phyloP scores from a whole-genome alignment of 2,797 vertebrate species.

The Sebastes steindachneri region DNA sequence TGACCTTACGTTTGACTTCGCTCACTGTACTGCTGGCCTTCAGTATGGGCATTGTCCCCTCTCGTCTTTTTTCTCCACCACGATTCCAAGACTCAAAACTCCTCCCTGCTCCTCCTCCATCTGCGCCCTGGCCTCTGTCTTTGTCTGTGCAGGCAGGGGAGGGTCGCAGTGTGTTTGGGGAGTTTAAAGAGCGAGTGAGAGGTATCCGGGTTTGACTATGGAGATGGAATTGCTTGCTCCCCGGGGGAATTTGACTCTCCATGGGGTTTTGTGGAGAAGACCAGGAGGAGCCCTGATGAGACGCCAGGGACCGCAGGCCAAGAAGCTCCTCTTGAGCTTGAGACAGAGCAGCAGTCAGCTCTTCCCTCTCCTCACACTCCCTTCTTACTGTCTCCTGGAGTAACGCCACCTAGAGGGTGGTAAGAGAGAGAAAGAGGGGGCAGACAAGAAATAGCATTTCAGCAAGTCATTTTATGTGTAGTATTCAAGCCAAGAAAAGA shows the following conservation, averaged over 20 bases:
- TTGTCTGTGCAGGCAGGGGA: conserved; percentile 27
- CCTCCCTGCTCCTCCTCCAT: conserved; percentile 8
- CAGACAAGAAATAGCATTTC: not conserved
- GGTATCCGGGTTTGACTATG: conserved; percentile 36
- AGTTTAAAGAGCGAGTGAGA: conserved; percentile 43
- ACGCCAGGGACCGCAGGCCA: conserved; percentile 55
- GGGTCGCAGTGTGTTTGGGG: conserved; percentile 63
- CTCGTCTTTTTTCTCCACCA: conserved; percentile 20
- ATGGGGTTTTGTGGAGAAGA: conserved; percentile 34
- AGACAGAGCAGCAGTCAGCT: conserved; percentile 88
- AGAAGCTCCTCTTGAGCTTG: conserved; percentile 85
- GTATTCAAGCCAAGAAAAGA: not conserved
- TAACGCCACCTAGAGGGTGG: conserved; percentile 80
- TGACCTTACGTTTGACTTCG: conserved; percentile 66
- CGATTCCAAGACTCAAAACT: conserved; percentile 29
- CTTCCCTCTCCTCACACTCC: conserved; percentile 92
- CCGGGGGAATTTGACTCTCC: not conserved
- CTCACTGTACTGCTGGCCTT: conserved; percentile 41
- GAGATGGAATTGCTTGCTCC: conserved; percentile 10
- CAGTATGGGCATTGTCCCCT: conserved; percentile 62
- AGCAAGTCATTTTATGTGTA: not conserved
- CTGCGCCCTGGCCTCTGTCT: conserved; percentile 18
- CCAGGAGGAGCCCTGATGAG: conserved; percentile 36
- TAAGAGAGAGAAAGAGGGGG: not conserved
- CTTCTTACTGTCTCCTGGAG: conserved; percentile 91